Evolutionary conservation across 2,888 invertebrate species (phyloP).

Genomic region (Hoplodrina blanda): DNA sequence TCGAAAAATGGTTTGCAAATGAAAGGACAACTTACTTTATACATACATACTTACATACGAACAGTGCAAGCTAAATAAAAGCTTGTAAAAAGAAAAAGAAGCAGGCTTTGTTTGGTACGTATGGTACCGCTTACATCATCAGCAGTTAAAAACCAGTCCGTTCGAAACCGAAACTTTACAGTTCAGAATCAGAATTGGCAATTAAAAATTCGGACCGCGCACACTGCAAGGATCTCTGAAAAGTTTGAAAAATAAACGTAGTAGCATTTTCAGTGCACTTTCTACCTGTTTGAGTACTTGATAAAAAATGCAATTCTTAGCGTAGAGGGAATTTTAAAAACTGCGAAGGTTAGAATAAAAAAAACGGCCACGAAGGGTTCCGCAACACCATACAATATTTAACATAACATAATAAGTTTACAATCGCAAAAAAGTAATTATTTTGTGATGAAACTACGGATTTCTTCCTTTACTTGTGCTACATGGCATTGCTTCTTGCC

Average conservation of each 20-base stretch:
- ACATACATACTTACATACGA: too few relatives aligned
- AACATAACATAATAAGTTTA: too few relatives aligned
- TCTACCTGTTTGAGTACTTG: slow-evolving; percentile 67
- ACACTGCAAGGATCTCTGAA: slow-evolving; percentile 21
- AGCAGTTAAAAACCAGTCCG: slow-evolving; percentile 3
- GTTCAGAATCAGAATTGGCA: slow-evolving; percentile 23
- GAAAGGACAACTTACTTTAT: too few relatives aligned
- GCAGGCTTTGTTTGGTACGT: neutral
- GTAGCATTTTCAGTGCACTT: slow-evolving; percentile 33
- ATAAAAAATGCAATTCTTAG: slow-evolving; percentile 71
- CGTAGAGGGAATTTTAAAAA: slow-evolving; percentile 65
- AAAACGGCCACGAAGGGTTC: neutral
- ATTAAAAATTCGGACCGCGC: slow-evolving; percentile 36
- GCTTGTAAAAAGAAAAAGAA: neutral
- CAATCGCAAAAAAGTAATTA: too few relatives aligned
- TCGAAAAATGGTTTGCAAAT: too few relatives aligned
- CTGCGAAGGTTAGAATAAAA: slow-evolving; percentile 17
- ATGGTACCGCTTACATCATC: neutral
- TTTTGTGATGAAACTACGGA: too few relatives aligned
- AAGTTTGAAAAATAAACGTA: slow-evolving; percentile 44
- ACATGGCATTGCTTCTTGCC: too few relatives aligned
- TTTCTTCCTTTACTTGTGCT: too few relatives aligned
- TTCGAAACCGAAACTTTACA: slow-evolving; percentile 13
- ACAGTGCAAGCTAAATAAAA: too few relatives aligned
- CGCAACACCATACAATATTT: too few relatives aligned